phyloP scores from a whole-genome alignment of 1,140 invertebrate genomes.

The Brachionus rotundiformis region DNA sequence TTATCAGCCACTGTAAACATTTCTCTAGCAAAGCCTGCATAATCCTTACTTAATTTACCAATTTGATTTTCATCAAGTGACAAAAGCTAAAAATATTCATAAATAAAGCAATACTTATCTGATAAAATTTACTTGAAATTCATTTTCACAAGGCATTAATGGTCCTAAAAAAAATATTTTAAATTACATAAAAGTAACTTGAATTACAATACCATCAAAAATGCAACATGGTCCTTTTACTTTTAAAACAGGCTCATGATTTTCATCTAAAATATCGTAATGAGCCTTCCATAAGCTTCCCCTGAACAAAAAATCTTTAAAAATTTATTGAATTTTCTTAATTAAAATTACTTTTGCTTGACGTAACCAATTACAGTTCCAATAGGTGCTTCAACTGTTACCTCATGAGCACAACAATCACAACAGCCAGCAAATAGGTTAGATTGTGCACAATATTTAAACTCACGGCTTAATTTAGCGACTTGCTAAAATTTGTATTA shows the following conservation, averaged over 20 bases:
- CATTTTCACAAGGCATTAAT: slow-evolving; percentile 40
- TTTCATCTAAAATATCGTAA: slow-evolving; percentile 56
- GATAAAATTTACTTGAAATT: slow-evolving; percentile 24
- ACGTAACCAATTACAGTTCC: slow-evolving; percentile 52
- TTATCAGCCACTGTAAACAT: slow-evolving; percentile 56
- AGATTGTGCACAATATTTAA: slow-evolving; percentile 57
- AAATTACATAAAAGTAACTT: background rate
- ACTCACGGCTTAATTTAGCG: slow-evolving; percentile 56
- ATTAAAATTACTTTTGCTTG: slow-evolving; percentile 53
- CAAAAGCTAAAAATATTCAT: background rate
- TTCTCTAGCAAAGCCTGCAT: slow-evolving; percentile 55
- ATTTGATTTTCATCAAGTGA: slow-evolving; percentile 53
- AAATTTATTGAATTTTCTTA: too few relatives aligned
- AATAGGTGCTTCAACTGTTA: slow-evolving; percentile 52
- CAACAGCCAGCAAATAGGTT: slow-evolving; percentile 35
- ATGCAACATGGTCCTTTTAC: slow-evolving; percentile 58
- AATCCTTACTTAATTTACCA: slow-evolving; percentile 57
- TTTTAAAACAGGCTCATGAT: slow-evolving; percentile 55
- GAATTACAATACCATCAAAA: slow-evolving; percentile 53
- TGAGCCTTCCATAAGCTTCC: slow-evolving; percentile 57
- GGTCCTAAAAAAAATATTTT: background rate
- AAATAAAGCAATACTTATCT: background rate
- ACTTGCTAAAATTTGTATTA: slow-evolving; percentile 56
- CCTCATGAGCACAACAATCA: slow-evolving; percentile 50
- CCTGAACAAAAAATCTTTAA: slow-evolving; percentile 53